Conservation (phyloP, 2,797 vertebrate species). For the Nannoperca obscura region DNA sequence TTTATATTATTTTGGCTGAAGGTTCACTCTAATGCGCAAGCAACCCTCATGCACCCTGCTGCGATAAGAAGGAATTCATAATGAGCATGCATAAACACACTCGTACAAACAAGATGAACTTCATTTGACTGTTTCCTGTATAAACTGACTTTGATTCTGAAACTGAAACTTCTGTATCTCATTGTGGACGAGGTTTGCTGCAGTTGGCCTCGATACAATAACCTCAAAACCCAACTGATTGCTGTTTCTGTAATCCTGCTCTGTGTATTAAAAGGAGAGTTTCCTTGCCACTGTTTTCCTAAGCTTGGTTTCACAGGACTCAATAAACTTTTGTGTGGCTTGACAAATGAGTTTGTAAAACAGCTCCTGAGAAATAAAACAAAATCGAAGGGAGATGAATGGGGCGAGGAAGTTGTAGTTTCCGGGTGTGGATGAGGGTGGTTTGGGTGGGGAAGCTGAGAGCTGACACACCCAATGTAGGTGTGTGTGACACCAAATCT, state of each 20-base stretch:
- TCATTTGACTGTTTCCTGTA: constrained; percentile 28
- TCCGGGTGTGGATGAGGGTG: constrained; percentile 64
- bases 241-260: constrained; percentile 46
- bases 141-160: constrained; percentile 9
- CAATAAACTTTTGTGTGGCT: constrained; percentile 65
- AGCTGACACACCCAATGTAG: constrained; percentile 68
- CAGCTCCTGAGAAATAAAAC: constrained; percentile 80
- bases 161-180: constrained; percentile 31
- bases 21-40: constrained; percentile 29
- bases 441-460: constrained; percentile 65
- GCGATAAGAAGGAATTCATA: constrained; percentile 41
- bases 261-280: constrained; percentile 46
- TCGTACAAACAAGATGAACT: constrained; percentile 32
- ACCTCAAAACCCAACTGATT: constrained; percentile 34
- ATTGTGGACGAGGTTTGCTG: constrained; percentile 17
- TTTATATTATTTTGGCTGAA: constrained; percentile 39
- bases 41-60: constrained; percentile 14
- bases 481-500: constrained; percentile 77
- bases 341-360: constrained; percentile 79
- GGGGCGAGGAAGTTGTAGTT: constrained; percentile 73
- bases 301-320: constrained; percentile 62
- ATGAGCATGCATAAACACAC: constrained; percentile 10
- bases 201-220: constrained; percentile 31
- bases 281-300: constrained; percentile 64
- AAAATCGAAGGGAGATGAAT: constrained; percentile 78